Conservation (phyloP, 2,113 vertebrate genomes). For the Lanius ludovicianus region DNA sequence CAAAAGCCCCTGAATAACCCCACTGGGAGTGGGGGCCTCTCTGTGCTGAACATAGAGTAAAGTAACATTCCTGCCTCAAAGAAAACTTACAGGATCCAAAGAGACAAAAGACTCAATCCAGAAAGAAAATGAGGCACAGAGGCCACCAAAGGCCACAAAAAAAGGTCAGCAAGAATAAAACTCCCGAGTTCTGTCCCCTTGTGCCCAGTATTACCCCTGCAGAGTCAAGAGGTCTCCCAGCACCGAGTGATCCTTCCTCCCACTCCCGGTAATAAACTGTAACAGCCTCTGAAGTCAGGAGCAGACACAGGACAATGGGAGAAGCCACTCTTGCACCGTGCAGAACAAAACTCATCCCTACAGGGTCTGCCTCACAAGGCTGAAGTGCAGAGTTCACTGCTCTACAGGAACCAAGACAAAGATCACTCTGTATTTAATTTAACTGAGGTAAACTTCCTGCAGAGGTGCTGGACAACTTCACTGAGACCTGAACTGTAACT, state of each 20-base stretch:
- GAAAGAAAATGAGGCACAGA: background rate
- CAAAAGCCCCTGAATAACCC: background rate
- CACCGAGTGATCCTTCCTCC: background rate
- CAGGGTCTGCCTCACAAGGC: background rate
- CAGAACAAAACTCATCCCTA: background rate
- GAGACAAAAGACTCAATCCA: slow-evolving; percentile 7
- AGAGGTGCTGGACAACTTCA: background rate
- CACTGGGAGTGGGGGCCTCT: background rate
- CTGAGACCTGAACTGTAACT: background rate
- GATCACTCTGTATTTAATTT: background rate
- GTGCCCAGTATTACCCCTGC: background rate
- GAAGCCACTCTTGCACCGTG: background rate
- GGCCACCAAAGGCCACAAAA: background rate
- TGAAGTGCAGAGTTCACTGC: background rate
- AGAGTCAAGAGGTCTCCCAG: background rate
- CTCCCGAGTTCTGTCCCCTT: background rate
- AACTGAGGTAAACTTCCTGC: background rate
- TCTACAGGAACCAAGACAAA: background rate
- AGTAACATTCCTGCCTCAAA: slow-evolving; percentile 31
- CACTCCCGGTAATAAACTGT: background rate
- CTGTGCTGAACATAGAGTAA: background rate
- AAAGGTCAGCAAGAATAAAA: background rate
- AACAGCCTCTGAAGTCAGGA: background rate
- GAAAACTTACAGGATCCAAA: background rate
- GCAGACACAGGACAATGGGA: background rate